Conservation (phyloP, 2,888 invertebrate genomes). For the Danaus chrysippus region DNA sequence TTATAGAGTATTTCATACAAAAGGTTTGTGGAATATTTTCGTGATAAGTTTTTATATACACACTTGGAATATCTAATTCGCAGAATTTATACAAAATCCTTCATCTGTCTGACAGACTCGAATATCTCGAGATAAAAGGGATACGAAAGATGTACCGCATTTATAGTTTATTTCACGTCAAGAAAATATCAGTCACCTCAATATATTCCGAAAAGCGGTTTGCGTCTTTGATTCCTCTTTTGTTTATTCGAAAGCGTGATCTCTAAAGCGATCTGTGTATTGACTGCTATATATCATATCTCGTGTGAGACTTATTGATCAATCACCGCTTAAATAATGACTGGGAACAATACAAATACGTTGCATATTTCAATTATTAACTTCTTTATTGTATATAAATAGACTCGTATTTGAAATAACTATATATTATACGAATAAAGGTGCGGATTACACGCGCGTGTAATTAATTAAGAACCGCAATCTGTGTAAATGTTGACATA, state of each 20-base stretch:
- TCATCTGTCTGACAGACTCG: slow-evolving; percentile 8
- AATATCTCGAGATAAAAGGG: slow-evolving; percentile 11
- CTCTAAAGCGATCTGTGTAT: no score
- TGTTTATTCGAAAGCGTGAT: slow-evolving; percentile 15
- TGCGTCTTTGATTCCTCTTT: slow-evolving; percentile 11
- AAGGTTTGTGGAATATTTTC: no score
- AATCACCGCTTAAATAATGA: no score
- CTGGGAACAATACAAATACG: no score
- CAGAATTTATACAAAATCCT: neutral
- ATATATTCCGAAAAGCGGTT: slow-evolving; percentile 6
- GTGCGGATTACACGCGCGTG: slow-evolving; percentile 36
- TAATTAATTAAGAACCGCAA: slow-evolving; percentile 49
- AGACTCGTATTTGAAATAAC: no score
- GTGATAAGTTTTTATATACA: no score
- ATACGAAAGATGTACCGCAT: slow-evolving; percentile 12
- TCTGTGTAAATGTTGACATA: slow-evolving; percentile 42
- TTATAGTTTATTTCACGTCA: slow-evolving; percentile 8
- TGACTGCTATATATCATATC: no score
- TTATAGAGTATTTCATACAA: no score
- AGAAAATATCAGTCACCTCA: slow-evolving; percentile 12
- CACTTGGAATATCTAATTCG: neutral
- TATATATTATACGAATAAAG: neutral
- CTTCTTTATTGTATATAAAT: no score
- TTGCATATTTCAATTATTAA: no score
- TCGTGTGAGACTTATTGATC: no score